Conservation (phyloP, 1,140 invertebrate species). For the Trinorchestia longiramus region DNA sequence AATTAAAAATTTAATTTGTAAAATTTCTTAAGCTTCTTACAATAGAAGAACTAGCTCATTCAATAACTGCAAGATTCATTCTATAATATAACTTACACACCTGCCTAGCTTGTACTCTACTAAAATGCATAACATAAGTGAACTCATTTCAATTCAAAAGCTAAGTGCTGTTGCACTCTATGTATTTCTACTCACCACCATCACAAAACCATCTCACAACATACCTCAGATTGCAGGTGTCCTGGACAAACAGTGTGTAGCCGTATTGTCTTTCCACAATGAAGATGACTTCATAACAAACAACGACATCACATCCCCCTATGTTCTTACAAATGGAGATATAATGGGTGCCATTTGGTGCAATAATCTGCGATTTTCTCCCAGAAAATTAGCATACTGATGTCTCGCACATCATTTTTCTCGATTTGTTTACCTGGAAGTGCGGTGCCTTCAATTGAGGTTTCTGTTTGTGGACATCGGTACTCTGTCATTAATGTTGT, state of each 20-base stretch:
- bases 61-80: too few species aligned
- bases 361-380: neutral
- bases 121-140: neutral
- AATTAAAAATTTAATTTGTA: too few species aligned
- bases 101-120: neutral
- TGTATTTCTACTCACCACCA: neutral
- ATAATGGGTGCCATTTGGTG: neutral
- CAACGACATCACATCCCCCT: neutral
- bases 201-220: neutral
- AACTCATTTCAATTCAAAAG: neutral
- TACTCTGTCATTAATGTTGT: neutral
- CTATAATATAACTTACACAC: too few species aligned
- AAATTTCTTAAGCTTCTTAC: too few species aligned
- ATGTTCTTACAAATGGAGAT: too few species aligned
- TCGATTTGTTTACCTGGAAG: neutral
- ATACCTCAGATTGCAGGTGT: neutral
- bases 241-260: neutral
- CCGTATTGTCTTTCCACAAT: neutral
- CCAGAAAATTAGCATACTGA: neutral
- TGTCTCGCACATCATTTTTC: neutral
- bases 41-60: too few species aligned
- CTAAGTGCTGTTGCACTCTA: neutral
- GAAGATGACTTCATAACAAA: neutral
- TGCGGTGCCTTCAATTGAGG: neutral
- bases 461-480: neutral